A percentile compares a stretch with the other conserved stretches of the same genome.
phyloP scores from a whole-genome alignment of 2,888 invertebrate species.

The Petrophora chlorosata region DNA sequence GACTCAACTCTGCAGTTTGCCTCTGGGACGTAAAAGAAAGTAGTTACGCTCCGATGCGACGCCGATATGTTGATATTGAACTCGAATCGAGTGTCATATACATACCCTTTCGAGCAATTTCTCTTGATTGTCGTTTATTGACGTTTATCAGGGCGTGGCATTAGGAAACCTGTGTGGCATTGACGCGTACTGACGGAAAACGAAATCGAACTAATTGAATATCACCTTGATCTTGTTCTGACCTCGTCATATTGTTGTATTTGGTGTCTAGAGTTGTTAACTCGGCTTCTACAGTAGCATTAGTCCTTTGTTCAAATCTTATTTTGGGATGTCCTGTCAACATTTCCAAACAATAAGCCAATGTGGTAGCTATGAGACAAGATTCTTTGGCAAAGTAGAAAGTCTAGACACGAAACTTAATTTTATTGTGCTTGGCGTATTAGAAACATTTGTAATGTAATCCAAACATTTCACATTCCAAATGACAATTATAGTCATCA shows the following conservation, averaged over 20 bases:
- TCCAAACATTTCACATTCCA: too few species aligned
- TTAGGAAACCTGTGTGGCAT: not conserved
- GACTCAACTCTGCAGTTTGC: slow-evolving; percentile 59
- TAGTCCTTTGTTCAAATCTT: too few species aligned
- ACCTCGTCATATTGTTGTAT: too few species aligned
- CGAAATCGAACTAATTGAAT: not conserved
- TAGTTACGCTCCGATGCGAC: slow-evolving; percentile 47
- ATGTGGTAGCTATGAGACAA: too few species aligned
- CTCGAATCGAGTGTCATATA: slow-evolving; percentile 24
- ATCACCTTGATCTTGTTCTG: too few species aligned
- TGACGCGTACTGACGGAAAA: not conserved
- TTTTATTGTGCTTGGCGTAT: not conserved
- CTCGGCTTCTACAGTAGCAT: too few species aligned
- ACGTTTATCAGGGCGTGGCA: slow-evolving; percentile 20
- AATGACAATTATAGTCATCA: too few species aligned
- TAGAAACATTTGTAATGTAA: not conserved
- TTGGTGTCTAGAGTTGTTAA: too few species aligned
- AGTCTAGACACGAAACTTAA: too few species aligned
- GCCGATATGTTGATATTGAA: slow-evolving; percentile 41
- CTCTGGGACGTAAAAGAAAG: slow-evolving; percentile 67
- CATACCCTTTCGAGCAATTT: slow-evolving; percentile 31
- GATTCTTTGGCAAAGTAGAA: too few species aligned
- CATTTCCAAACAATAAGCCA: too few species aligned
- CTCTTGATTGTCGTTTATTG: slow-evolving; percentile 28
- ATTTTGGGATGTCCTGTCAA: too few species aligned